Percentiles rank a stretch among this genome's conserved stretches.
Evolutionary conservation across 2,888 invertebrate genomes (phyloP).

Genomic region (Heteromyza rotundicornis): DNA sequence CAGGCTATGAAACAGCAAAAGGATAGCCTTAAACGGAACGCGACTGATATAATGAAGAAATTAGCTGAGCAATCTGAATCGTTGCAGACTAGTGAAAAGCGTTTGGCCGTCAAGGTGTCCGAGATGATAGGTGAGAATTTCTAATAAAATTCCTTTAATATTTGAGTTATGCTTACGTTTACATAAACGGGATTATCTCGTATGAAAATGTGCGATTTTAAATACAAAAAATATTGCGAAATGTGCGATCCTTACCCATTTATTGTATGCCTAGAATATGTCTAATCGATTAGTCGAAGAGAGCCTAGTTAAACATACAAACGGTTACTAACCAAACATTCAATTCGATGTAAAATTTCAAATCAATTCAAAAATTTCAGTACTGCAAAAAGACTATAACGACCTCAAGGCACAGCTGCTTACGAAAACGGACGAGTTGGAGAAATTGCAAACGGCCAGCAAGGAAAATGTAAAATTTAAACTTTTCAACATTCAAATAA

Average conservation of each 20-base stretch:
- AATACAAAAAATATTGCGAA: too few species aligned
- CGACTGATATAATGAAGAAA: slow-evolving; percentile 54
- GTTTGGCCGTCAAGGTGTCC: slow-evolving; percentile 50
- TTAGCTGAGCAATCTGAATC: slow-evolving; percentile 51
- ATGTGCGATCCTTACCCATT: too few species aligned
- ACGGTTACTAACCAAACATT: too few species aligned
- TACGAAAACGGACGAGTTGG: slow-evolving; percentile 47
- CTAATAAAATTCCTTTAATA: neutral
- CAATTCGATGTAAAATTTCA: too few species aligned
- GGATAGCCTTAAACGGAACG: slow-evolving; percentile 50
- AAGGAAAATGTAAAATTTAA: slow-evolving; percentile 50
- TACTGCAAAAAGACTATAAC: slow-evolving; percentile 45
- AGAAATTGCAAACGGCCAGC: slow-evolving; percentile 43
- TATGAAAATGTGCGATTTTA: too few species aligned
- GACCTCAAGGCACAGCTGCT: slow-evolving; percentile 43
- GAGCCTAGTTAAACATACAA: too few species aligned
- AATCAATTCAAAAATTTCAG: neutral
- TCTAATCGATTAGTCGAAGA: too few species aligned
- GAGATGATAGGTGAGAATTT: slow-evolving; percentile 46
- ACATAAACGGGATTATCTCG: neutral
- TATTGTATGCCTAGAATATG: too few species aligned
- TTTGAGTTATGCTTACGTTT: neutral
- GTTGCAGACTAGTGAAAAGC: slow-evolving; percentile 51
- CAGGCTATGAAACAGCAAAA: slow-evolving; percentile 56
- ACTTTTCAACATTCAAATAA: neutral